Percentiles rank a stretch among this genome's conserved stretches.
Conservation (phyloP, 2,113 vertebrate genomes). For the Theristicus caerulescens region DNA sequence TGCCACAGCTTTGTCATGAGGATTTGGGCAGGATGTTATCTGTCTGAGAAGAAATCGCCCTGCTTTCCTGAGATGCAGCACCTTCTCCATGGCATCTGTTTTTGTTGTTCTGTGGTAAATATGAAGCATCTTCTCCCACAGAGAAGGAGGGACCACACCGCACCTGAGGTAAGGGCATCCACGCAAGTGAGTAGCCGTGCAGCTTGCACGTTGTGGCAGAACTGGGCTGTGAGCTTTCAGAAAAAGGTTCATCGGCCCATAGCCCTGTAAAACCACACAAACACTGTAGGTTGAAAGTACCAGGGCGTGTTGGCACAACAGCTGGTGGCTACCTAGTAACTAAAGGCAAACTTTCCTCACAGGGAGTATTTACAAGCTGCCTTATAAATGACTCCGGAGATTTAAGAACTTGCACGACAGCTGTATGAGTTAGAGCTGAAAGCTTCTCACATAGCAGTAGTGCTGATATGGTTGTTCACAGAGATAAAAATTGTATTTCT, state of each 20-base stretch:
- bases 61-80: neutral
- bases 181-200: fast-evolving
- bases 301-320: neutral
- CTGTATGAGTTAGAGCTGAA: conserved; percentile 9
- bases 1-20: neutral
- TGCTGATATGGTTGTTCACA: conserved; percentile 37
- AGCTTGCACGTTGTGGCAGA: fast-evolving
- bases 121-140: neutral
- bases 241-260: neutral
- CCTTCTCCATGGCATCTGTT: neutral
- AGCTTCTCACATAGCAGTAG: conserved; percentile 16
- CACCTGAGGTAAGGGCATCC: too few species aligned
- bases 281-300: neutral
- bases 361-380: neutral
- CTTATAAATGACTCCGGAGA: neutral
- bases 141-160: fast-evolving
- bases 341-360: neutral
- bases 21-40: neutral
- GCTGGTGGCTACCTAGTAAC: neutral
- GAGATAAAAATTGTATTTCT: conserved; percentile 49
- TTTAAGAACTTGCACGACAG: neutral
- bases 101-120: neutral
- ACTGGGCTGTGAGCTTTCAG: neutral
- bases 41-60: neutral
- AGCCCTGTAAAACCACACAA: neutral